Percentiles rank a stretch among this genome's conserved stretches.
Conservation (phyloP, 2,113 vertebrate species). For the Halichoeres trimaculatus region DNA sequence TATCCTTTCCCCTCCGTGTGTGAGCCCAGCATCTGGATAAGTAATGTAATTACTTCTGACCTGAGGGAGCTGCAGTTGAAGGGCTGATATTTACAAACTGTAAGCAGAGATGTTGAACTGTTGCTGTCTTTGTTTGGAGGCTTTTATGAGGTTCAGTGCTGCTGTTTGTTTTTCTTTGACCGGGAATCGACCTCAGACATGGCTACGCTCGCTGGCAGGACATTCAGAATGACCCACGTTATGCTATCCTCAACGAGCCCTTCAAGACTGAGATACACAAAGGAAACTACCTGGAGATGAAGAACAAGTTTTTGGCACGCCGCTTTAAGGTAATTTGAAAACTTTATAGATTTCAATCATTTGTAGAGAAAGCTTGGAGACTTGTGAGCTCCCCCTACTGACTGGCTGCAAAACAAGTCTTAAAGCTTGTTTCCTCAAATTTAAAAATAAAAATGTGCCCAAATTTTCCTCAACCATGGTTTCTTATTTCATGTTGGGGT, state of each 20-base stretch:
- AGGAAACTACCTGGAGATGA: slow-evolving; percentile 98
- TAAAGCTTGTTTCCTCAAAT: slow-evolving; percentile 14
- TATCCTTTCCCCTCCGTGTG: slow-evolving; percentile 85
- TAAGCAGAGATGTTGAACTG: slow-evolving; percentile 19
- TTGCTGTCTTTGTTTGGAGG: not conserved
- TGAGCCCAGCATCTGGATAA: slow-evolving; percentile 27
- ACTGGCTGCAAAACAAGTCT: not conserved
- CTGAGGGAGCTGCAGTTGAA: slow-evolving; percentile 4
- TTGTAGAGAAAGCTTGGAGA: too few species aligned
- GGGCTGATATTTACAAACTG: slow-evolving; percentile 38
- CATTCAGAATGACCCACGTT: slow-evolving; percentile 96
- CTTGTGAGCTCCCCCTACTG: too few species aligned
- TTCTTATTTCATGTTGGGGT: too few species aligned
- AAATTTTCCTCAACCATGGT: too few species aligned
- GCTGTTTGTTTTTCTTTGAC: slow-evolving; percentile 63
- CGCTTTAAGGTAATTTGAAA: slow-evolving; percentile 89
- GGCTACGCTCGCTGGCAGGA: slow-evolving; percentile 99
- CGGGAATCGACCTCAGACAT: slow-evolving; percentile 79
- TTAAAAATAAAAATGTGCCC: too few species aligned
- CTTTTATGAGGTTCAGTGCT: slow-evolving; percentile 12
- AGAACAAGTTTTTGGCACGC: slow-evolving; percentile 98
- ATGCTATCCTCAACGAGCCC: slow-evolving; percentile 94
- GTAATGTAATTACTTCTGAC: slow-evolving; percentile 32
- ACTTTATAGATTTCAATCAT: slow-evolving; percentile 9
- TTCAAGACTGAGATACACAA: slow-evolving; percentile 97